phyloP scores from a whole-genome alignment of 30 jellyfish, hydroid and myxozoan species.

The Sanderia malayensis region DNA sequence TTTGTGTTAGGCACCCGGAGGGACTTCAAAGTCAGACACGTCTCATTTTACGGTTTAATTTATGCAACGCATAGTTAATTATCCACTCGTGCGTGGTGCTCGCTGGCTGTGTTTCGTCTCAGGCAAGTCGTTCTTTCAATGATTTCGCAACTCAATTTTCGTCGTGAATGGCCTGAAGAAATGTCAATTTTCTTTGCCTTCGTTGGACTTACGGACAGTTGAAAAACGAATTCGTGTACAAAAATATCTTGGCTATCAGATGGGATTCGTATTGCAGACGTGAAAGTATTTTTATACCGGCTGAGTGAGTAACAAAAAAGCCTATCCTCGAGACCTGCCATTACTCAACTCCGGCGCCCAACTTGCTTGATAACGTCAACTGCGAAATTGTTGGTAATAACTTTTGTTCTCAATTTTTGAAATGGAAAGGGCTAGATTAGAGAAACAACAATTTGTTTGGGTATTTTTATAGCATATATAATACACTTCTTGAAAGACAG shows the following conservation, averaged over 20 bases:
- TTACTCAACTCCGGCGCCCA: conserved; percentile 49
- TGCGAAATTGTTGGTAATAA: not conserved
- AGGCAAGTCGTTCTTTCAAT: not conserved
- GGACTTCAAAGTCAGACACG: conserved; percentile 56
- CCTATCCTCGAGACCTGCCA: conserved; percentile 7
- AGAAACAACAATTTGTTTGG: too few species aligned
- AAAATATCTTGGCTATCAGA: not conserved
- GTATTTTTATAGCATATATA: too few species aligned
- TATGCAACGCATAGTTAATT: conserved; percentile 46
- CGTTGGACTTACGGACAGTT: not conserved
- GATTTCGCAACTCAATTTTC: conserved; percentile 4
- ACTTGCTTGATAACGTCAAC: conserved; percentile 33
- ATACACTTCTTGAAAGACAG: too few species aligned
- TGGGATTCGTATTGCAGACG: not conserved
- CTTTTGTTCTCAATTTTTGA: not conserved
- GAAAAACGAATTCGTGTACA: not conserved
- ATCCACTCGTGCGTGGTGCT: conserved; percentile 61
- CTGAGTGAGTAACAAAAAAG: not conserved
- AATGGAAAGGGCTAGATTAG: not conserved
- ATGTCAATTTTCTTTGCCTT: not conserved
- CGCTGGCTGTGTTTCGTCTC: not conserved
- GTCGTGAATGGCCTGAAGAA: not conserved
- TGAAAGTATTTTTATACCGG: not conserved
- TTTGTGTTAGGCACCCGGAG: too few species aligned
- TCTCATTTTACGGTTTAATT: conserved; percentile 18